Percentiles rank a stretch among this genome's conserved stretches.
Evolutionary conservation across 1,140 invertebrate genomes (phyloP).

Genomic region (Procambarus virginalis): DNA sequence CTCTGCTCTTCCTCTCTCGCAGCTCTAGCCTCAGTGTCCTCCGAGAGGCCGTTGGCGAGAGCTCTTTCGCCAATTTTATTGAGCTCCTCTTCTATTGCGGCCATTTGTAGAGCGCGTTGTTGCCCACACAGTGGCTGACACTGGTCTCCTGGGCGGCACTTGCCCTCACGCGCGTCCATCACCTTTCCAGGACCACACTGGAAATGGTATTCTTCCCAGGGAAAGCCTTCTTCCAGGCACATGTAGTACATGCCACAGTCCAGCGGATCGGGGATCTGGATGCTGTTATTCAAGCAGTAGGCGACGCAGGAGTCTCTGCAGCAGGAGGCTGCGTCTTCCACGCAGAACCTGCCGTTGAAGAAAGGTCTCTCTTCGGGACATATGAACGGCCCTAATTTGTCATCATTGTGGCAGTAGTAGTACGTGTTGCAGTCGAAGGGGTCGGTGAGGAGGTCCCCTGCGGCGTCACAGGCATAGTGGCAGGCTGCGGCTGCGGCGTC

Average conservation of each 20-base stretch:
- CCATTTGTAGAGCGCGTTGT: neutral
- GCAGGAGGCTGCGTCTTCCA: neutral
- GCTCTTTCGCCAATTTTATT: no score
- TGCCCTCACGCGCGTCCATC: neutral
- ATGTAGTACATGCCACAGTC: conserved; percentile 16
- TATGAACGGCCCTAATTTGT: neutral
- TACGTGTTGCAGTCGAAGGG: neutral
- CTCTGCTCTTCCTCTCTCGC: no score
- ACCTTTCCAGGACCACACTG: neutral
- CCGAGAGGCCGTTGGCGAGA: no score
- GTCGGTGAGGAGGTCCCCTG: neutral
- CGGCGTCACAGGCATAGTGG: neutral
- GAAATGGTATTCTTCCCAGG: neutral
- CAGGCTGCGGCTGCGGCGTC: neutral
- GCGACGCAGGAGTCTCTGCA: neutral
- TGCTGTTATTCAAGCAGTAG: neutral
- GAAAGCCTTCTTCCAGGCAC: conserved; percentile 1
- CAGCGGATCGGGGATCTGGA: conserved; percentile 12
- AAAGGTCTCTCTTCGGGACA: conserved; percentile 3
- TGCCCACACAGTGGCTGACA: neutral
- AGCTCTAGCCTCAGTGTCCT: no score
- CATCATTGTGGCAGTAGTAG: neutral
- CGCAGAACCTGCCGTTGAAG: conserved; percentile 8
- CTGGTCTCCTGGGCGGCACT: neutral
- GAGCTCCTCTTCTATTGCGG: no score